phyloP scores from a whole-genome alignment of 2,888 invertebrate genomes.

The Hirtodrosophila trivittata region DNA sequence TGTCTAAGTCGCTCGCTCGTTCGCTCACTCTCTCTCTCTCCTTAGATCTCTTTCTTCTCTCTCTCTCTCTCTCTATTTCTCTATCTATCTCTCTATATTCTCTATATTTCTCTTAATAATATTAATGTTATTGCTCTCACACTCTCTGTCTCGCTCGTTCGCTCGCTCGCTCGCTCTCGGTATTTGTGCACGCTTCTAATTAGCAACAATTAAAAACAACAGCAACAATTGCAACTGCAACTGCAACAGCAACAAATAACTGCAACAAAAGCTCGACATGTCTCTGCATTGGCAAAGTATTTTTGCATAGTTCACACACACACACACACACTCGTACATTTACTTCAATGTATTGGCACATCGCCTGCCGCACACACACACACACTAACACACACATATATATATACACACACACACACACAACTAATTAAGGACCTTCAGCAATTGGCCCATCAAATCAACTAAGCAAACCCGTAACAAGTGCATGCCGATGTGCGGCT shows the following conservation, averaged over 20 bases:
- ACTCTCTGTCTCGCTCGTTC: conserved; percentile 44
- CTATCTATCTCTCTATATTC: conserved; percentile 22
- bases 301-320: conserved; percentile 69
- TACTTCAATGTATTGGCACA: conserved; percentile 24
- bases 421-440: conserved; percentile 12
- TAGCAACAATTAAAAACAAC: conserved; percentile 42
- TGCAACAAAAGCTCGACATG: conserved; percentile 50
- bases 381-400: conserved; percentile 25
- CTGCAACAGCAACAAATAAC: conserved; percentile 44
- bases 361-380: conserved; percentile 13
- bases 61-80: conserved; percentile 5
- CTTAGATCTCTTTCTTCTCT: conserved; percentile 3
- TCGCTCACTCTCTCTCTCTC: conserved; percentile 37
- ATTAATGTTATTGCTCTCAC: conserved; percentile 20
- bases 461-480: conserved; percentile 3
- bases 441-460: conserved; percentile 21
- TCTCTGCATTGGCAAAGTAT: conserved; percentile 67
- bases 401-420: conserved; percentile 23
- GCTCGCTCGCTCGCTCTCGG: conserved; percentile 57
- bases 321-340: conserved; percentile 17
- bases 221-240: conserved; percentile 28
- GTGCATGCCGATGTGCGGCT: conserved; percentile 6
- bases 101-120: conserved; percentile 38
- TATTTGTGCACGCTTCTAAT: conserved; percentile 62
- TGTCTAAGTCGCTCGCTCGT: conserved; percentile 53